These are phyloP conservation scores for Dasypolia templi DNA, from an alignment of 2,888 invertebrate genomes.

Conservation along the genomic window DNA sequence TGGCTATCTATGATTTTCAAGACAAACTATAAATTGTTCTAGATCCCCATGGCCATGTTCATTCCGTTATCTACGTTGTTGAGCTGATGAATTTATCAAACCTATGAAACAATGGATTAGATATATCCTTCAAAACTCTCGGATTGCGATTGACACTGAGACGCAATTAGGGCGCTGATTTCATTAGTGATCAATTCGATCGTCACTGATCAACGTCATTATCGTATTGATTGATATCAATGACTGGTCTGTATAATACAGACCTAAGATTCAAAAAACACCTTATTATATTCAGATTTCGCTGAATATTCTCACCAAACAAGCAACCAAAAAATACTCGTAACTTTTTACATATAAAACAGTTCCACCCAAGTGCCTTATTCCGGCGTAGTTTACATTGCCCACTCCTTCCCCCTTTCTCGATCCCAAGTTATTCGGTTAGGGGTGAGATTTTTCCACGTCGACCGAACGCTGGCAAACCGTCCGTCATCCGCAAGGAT, in stretches of 20 bases:
- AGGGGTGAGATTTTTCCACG: conserved; percentile 81
- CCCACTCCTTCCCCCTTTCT: conserved; percentile 18
- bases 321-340: conserved; percentile 2
- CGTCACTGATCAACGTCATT: not conserved
- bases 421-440: conserved; percentile 75
- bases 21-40: too few species aligned
- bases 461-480: conserved; percentile 66
- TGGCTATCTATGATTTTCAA: too few species aligned
- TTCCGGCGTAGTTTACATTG: conserved; percentile 31
- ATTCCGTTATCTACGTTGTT: too few species aligned
- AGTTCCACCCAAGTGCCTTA: conserved; percentile 19
- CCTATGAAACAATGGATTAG: too few species aligned
- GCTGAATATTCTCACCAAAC: not conserved
- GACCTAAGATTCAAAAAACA: not conserved
- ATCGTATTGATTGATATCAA: not conserved
- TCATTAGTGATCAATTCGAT: not conserved
- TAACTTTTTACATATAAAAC: conserved; percentile 27
- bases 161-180: too few species aligned
- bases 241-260: not conserved
- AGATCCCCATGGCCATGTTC: too few species aligned
- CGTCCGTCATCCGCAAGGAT: conserved; percentile 80
- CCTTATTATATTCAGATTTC: conserved; percentile 4
- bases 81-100: too few species aligned
- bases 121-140: too few species aligned
- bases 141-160: too few species aligned